These are phyloP conservation scores for Agrenia bidenticulata DNA, from an alignment of 2,888 invertebrate species.

Conservation along the genomic window DNA sequence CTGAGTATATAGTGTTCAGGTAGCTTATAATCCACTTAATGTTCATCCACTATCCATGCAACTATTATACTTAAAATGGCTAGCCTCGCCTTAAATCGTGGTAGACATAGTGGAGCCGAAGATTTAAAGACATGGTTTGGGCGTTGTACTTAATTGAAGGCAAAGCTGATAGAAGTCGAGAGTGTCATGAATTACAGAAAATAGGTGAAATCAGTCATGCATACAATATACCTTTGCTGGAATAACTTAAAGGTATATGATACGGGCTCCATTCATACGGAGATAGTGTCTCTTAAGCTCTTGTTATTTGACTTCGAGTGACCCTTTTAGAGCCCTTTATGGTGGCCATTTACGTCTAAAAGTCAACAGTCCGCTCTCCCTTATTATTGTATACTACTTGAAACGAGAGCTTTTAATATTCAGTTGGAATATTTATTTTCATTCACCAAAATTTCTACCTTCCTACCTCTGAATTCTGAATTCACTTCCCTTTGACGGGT, in stretches of 20 bases:
- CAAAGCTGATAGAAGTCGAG: not conserved
- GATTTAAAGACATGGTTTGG: slow-evolving; percentile 13
- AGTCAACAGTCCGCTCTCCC: not conserved
- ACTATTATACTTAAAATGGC: not conserved
- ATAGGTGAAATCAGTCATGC: too few relatives aligned
- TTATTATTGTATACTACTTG: not conserved
- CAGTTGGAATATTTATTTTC: not conserved
- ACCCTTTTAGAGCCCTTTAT: slow-evolving; percentile 1
- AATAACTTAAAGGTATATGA: too few relatives aligned
- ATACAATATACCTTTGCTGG: too few relatives aligned
- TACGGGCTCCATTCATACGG: too few relatives aligned
- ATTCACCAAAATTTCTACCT: not conserved
- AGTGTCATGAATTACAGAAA: not conserved
- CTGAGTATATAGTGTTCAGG: too few relatives aligned
- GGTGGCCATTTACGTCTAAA: not conserved
- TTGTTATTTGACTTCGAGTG: slow-evolving; percentile 1
- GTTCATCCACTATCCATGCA: too few relatives aligned
- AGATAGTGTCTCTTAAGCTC: not conserved
- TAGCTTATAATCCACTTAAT: too few relatives aligned
- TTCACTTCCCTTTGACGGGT: not conserved
- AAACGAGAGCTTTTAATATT: not conserved
- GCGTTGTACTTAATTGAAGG: not conserved
- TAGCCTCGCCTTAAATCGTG: slow-evolving; percentile 16
- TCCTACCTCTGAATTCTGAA: not conserved
- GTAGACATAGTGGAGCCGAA: slow-evolving; percentile 21